Base-by-base conservation (phyloP, 2,888 invertebrate genomes). In the Coelinius sp. region DNA sequence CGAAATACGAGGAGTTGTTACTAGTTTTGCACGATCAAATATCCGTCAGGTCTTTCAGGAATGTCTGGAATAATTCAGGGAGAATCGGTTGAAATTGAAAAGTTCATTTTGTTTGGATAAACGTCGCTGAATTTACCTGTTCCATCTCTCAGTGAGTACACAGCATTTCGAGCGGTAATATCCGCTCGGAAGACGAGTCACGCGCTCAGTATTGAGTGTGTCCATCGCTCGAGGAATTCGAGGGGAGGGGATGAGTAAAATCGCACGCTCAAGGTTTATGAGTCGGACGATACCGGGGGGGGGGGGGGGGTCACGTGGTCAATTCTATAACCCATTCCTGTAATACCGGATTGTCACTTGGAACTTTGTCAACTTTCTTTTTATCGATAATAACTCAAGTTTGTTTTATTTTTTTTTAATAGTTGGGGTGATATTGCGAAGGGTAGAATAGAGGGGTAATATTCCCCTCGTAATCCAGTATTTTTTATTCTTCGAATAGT, bases 11-110 rank as follows among this genome's bases (percentile, higher is more conserved):
- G 14, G 20, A 17, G 59, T 59, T 31, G 20, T 59, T 31, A 25
- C 59, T 35, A 35, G 59, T 31, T 20, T 59, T 35, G n/a, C 53
- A 8, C 35, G 17, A 59, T 59, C 59, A 20, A 59, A 59, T 59
- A 59, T 59, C 59, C 56, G 56, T 1, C 46, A 20, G 46, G 59
- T 31, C 31, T 59, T 7, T n/a, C 17, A 8, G 31, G 17, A 59
- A 27, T 31, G 31, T 2, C 4, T 31, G 17, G 14, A 14, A 17
- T 56, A 31, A 56, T 56, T 17, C 27, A n/a, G 31, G 17, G 5
- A 14, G 35, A 59, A 59, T 59, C 10, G 27, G 4, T 31, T 14
- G 35, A 20, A 17, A 59, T 59, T 59, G 59, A 22, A 35, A 35
- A 59, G 17, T 35, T 31, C 31, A 59, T 31, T 31, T 25, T 10